Evolutionary conservation across 2,888 invertebrate genomes (phyloP).

Genomic region (Parascotia fuliginaria): DNA sequence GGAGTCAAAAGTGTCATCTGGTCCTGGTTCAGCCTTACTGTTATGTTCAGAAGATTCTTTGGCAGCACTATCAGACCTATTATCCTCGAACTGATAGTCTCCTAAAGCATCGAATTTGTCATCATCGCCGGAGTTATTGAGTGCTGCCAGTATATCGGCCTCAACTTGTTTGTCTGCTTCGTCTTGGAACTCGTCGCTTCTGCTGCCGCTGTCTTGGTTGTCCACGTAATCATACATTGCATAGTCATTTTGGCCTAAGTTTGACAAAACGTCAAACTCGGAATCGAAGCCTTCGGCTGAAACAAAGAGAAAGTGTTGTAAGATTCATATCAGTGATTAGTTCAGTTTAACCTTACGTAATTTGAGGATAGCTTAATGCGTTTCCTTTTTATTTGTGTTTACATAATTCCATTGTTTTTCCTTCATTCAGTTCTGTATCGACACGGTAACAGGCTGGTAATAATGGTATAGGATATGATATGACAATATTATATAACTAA

Average conservation of each 20-base stretch:
- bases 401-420: too few relatives aligned
- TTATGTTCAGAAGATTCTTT: conserved; percentile 19
- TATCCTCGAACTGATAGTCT: conserved; percentile 71
- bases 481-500: too few relatives aligned
- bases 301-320: too few relatives aligned
- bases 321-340: too few relatives aligned
- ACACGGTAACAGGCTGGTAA: too few relatives aligned
- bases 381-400: too few relatives aligned
- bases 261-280: conserved; percentile 14
- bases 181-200: conserved; percentile 17
- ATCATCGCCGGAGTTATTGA: background rate
- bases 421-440: too few relatives aligned
- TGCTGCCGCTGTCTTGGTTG: conserved; percentile 5
- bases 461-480: too few relatives aligned
- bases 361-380: too few relatives aligned
- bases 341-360: too few relatives aligned
- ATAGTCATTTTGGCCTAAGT: conserved; percentile 23
- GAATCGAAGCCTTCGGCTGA: conserved; percentile 36
- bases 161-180: conserved; percentile 22
- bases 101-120: conserved; percentile 30
- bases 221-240: conserved; percentile 29
- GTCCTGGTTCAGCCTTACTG: conserved; percentile 3
- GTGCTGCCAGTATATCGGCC: conserved; percentile 21
- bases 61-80: conserved; percentile 45
- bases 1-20: background rate